A percentile compares a stretch with the other conserved stretches of the same genome.
phyloP scores from a whole-genome alignment of 2,888 invertebrate species.

The Dichetophora obliterata region DNA sequence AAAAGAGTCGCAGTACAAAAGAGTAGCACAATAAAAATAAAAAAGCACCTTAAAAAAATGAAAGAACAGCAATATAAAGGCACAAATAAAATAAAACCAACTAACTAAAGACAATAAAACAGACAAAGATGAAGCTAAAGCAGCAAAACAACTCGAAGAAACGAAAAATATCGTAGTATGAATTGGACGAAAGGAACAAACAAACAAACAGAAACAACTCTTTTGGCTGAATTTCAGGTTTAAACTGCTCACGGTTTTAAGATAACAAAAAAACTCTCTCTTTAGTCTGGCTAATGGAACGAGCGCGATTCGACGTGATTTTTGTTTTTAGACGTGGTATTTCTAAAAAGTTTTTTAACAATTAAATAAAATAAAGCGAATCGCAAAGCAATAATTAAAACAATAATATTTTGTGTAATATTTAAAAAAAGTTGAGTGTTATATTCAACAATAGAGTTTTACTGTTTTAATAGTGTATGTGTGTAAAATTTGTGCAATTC shows the following conservation, averaged over 20 bases:
- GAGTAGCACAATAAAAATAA: not conserved
- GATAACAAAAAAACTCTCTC: constrained; percentile 36
- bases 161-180: not conserved
- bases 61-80: not conserved
- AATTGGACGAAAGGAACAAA: constrained; percentile 5
- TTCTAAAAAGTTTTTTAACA: not conserved
- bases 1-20: not conserved
- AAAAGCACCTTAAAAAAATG: not conserved
- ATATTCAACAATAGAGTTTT: not conserved
- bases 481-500: constrained; percentile 22
- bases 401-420: not conserved
- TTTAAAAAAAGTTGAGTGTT: not conserved
- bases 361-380: not conserved
- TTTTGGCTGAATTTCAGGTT: constrained; percentile 40
- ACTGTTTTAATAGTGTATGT: constrained; percentile 1
- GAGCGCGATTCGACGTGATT: constrained; percentile 40
- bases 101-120: constrained; percentile 2
- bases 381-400: not conserved
- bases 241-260: constrained; percentile 29
- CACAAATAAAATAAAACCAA: constrained; percentile 6
- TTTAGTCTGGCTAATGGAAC: constrained; percentile 39
- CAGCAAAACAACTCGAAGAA: not conserved
- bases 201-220: constrained; percentile 17
- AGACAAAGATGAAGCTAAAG: not conserved
- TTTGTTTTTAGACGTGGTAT: constrained; percentile 13